phyloP scores from a whole-genome alignment of 2,113 vertebrate species.

The Ia io region DNA sequence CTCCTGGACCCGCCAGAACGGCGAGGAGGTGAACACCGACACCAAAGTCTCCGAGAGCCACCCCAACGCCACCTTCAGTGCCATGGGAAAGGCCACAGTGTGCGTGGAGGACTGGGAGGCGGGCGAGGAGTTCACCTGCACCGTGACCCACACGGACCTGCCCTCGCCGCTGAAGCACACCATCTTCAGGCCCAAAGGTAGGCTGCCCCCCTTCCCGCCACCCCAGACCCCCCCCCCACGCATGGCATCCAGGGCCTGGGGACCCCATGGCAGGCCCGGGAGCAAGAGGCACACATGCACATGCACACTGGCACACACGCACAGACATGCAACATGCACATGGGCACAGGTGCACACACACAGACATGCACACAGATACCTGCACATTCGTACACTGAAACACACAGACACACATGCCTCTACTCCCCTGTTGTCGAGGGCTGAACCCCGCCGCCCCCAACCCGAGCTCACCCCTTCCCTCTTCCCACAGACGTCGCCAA shows the following conservation, averaged over 20 bases:
- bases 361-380: no score
- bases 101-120: constrained; percentile 76
- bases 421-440: not conserved
- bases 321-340: no score
- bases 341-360: no score
- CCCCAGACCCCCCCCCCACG: not conserved
- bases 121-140: constrained; percentile 28
- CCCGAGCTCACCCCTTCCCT: not conserved
- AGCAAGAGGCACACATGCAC: no score
- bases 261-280: no score
- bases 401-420: no score
- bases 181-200: constrained; percentile 2
- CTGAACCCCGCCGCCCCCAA: accelerated
- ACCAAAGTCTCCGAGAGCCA: accelerated
- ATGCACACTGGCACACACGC: no score
- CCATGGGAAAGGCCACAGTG: not conserved
- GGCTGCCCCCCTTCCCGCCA: accelerated
- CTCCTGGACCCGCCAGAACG: constrained; percentile 43
- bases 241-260: accelerated
- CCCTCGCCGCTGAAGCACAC: not conserved
- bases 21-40: not conserved
- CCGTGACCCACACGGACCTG: constrained; percentile 58
- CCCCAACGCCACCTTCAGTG: not conserved
- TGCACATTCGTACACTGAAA: no score
- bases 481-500: not conserved